Conservation (phyloP, 2,888 invertebrate species). For the Blera fallax region DNA sequence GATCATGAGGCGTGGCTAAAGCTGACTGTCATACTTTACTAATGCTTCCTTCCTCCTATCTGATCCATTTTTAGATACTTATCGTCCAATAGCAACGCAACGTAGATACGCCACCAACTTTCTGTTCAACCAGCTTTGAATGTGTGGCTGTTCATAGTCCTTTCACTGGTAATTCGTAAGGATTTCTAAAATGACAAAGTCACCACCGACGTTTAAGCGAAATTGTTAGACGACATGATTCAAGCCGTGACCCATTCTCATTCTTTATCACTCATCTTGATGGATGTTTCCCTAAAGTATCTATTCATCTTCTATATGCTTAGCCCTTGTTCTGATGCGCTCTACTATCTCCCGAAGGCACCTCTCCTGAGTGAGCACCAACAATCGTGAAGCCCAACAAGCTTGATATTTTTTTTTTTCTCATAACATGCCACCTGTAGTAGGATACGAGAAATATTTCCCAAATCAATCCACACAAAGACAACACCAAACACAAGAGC, state of each 20-base stretch:
- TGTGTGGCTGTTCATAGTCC: no score
- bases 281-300: background rate
- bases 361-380: background rate
- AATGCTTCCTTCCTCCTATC: no score
- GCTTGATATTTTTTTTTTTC: background rate
- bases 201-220: no score
- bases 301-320: background rate
- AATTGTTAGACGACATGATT: no score
- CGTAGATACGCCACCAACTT: no score
- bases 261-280: background rate
- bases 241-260: background rate
- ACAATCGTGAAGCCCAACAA: background rate
- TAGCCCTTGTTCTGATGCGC: background rate
- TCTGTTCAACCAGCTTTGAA: no score
- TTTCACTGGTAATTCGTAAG: no score
- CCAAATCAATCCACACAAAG: conserved; percentile 36
- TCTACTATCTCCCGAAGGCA: background rate
- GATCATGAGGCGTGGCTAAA: no score
- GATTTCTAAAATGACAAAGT: no score
- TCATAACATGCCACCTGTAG: conserved; percentile 34
- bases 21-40: no score
- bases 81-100: no score
- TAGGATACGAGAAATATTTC: conserved; percentile 22
- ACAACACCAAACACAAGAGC: conserved; percentile 14
- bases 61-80: no score